Conservation (phyloP, 35 echinoderm and acorn worm genomes). For the Anneissia japonica region DNA sequence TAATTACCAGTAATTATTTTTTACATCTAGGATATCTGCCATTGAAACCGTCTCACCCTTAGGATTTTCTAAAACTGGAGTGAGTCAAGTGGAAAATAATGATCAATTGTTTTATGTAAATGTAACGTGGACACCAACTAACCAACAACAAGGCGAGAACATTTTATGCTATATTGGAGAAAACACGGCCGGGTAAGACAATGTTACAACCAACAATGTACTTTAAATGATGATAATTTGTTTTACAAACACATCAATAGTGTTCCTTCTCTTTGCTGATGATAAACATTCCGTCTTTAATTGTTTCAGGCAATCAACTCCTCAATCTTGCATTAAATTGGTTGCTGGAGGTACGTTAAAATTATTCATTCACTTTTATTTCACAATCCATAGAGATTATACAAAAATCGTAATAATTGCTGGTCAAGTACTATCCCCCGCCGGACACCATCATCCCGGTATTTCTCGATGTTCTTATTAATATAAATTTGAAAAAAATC, state of each 20-base stretch:
- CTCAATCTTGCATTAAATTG: background rate
- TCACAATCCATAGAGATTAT: no score
- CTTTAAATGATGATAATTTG: no score
- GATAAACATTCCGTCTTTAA: no score
- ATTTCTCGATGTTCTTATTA: no score
- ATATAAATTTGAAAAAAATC: no score
- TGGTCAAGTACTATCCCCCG: no score
- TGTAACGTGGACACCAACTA: background rate
- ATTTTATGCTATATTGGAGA: background rate
- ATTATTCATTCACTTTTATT: no score
- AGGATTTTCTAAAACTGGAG: background rate
- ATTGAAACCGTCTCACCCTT: background rate
- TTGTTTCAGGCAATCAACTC: background rate
- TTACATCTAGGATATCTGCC: background rate
- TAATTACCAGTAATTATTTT: background rate
- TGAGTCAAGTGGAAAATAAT: background rate
- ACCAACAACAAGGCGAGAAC: background rate
- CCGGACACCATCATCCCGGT: no score
- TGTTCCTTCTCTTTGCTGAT: no score
- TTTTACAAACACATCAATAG: no score
- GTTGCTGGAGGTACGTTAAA: background rate
- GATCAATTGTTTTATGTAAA: background rate
- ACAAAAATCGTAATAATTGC: no score
- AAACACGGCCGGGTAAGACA: background rate
- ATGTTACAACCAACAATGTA: no score